Base-by-base conservation (phyloP, 2,797 vertebrate genomes). In the Gymnothorax reevesii region DNA sequence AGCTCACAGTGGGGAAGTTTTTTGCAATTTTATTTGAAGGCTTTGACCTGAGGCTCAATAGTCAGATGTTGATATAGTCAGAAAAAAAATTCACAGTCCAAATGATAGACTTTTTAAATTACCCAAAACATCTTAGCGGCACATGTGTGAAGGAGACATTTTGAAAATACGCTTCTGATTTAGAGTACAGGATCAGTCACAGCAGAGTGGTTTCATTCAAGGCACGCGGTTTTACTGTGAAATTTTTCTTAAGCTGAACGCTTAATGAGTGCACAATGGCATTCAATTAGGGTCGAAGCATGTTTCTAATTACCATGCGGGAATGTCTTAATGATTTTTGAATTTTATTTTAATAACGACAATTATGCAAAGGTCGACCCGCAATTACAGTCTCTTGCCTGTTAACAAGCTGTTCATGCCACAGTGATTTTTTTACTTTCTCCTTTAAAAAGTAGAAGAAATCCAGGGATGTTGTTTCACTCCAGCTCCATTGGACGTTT, bases 311-410 rank as follows among this genome's bases (percentile, higher is more conserved):
- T 85, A 85, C 66, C 83, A 75, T 69, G 57, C 49, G 84, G 64
- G 57, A 75, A 75, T 66, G 60, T 71, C 79, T 77, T 87, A 82
- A 87, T 85, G 87, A 77, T 88, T 88, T 88, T 83, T 85, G 66
- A 88, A 88, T 88, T 88, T 83, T 75, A 85, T 85, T 85, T 88
- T 86, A 85, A 88, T 88, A 88, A 88, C 71, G 84, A 86, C 80
- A 88, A 85, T 85, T 85, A 82, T 82, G 87, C 55, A 25, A 84
- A 88, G 84, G 87, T 88, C 84, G 80, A 86, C 84, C 55, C 64
- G 84, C 87, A 87, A 85, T 87, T 87, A 85, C 66, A 27, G 75
- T 66, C 59, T 57, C 84, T 83, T 49, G 55, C 33, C 84, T 82
- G 84, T 88, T 85, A 85, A 88, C 84, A 88, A 85, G 87, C 87